These are phyloP conservation scores for Protonibea diacanthus DNA, from an alignment of 2,797 vertebrate species.

Conservation along the genomic window DNA sequence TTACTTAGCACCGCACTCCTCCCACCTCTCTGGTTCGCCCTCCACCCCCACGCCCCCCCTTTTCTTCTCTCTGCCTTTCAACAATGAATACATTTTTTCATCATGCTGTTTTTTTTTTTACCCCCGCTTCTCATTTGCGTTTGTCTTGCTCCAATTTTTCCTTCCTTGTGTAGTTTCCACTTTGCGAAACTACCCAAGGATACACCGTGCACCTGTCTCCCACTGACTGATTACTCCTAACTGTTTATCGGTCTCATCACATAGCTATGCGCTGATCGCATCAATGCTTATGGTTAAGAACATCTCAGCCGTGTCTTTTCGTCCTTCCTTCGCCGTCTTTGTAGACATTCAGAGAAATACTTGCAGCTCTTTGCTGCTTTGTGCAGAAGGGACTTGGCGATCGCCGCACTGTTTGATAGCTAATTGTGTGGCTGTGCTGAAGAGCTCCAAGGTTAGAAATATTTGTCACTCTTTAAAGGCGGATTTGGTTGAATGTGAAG, in stretches of 20 bases:
- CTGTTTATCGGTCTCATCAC: conserved; percentile 30
- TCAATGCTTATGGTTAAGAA: conserved; percentile 31
- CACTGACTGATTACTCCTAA: conserved; percentile 42
- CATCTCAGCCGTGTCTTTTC: not conserved
- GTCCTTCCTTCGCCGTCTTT: conserved; percentile 2
- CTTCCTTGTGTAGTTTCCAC: conserved; percentile 28
- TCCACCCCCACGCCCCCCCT: conserved; percentile 9
- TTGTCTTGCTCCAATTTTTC: conserved; percentile 33
- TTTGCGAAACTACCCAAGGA: not conserved
- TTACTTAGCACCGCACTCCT: conserved; percentile 68
- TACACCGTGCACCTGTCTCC: conserved; percentile 32
- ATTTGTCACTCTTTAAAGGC: not conserved
- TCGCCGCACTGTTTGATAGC: too few relatives aligned
- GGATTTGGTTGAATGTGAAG: not conserved
- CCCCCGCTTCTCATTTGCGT: conserved; percentile 5
- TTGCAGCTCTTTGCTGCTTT: not conserved
- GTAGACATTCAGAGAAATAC: not conserved
- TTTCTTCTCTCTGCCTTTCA: conserved; percentile 54
- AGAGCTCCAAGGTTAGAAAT: not conserved
- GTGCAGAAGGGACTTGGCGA: not conserved
- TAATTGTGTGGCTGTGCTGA: not conserved
- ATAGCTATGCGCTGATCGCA: conserved; percentile 20
- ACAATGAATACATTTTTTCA: conserved; percentile 61
- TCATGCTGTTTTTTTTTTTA: conserved; percentile 32
- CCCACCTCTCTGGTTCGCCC: conserved; percentile 47